A percentile compares a stretch with the other conserved stretches of the same genome.
Evolutionary conservation across 2,888 invertebrate species (phyloP).

Genomic region (Pilophorus perplexus): DNA sequence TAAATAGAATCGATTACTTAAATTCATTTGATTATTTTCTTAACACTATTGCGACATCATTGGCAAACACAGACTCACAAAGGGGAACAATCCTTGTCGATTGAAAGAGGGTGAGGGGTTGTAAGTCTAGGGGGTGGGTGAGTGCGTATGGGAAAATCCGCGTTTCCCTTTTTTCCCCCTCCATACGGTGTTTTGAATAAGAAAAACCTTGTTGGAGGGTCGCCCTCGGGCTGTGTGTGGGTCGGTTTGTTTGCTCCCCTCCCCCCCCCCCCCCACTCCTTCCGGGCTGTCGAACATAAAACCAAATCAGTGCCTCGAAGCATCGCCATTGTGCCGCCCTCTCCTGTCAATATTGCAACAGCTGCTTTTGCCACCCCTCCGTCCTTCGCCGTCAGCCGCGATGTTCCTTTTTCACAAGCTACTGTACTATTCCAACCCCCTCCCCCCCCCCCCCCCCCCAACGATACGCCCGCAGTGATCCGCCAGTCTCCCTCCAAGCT

Average conservation of each 20-base stretch:
- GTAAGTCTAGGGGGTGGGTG: neutral
- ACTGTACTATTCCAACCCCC: no score
- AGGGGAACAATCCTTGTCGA: no score
- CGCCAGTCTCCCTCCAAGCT: neutral
- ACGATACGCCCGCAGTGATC: conserved; percentile 4
- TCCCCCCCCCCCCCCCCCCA: no score
- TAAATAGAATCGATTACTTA: no score
- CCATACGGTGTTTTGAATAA: conserved; percentile 19
- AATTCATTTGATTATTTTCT: no score
- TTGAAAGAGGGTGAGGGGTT: no score
- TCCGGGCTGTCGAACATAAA: conserved; percentile 8
- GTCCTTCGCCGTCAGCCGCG: no score
- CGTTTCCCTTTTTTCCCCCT: conserved; percentile 2
- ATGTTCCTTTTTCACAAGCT: no score
- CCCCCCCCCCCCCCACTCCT: neutral
- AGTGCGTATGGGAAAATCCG: conserved; percentile 6
- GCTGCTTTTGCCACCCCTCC: conserved; percentile 5
- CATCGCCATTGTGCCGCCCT: conserved; percentile 5
- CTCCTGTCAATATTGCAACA: conserved; percentile 17
- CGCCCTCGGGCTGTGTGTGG: neutral
- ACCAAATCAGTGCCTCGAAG: conserved; percentile 16
- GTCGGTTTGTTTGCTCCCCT: conserved; percentile 8
- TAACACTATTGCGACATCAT: no score
- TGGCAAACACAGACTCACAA: no score
- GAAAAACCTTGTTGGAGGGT: neutral